Evolutionary conservation across 53 echinoderm and acorn worm species (phyloP).

Genomic region (Astropecten irregularis): DNA sequence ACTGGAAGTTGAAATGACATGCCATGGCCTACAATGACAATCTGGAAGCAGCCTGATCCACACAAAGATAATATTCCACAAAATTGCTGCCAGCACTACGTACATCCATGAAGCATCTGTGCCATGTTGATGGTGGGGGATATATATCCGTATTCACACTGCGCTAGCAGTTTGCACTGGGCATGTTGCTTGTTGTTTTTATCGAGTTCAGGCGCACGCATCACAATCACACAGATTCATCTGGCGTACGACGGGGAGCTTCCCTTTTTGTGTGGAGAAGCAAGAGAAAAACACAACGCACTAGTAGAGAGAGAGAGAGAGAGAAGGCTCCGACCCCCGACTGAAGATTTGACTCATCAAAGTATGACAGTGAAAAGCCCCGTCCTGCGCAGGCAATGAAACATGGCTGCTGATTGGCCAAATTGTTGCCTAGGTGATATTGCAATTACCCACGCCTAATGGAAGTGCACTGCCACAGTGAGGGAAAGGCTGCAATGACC

Average conservation of each 20-base stretch:
- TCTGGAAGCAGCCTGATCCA: too few relatives aligned
- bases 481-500: too few relatives aligned
- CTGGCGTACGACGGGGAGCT: too few relatives aligned
- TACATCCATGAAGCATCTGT: too few relatives aligned
- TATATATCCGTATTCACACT: too few relatives aligned
- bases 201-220: constrained; percentile 32
- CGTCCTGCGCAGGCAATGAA: constrained; percentile 33
- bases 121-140: too few relatives aligned
- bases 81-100: too few relatives aligned
- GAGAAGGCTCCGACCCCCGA: not conserved
- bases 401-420: constrained; percentile 43
- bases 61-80: too few relatives aligned
- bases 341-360: constrained; percentile 57
- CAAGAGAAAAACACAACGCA: too few relatives aligned
- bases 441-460: constrained; percentile 60
- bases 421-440: constrained; percentile 49
- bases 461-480: constrained; percentile 15
- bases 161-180: too few relatives aligned
- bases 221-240: constrained; percentile 49
- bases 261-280: constrained; percentile 11
- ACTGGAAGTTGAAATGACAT: too few relatives aligned
- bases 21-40: too few relatives aligned
- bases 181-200: constrained; percentile 12
- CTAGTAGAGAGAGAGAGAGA: not conserved
- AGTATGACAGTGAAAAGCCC: constrained; percentile 54